Evolutionary conservation across 2,888 invertebrate species (phyloP), one percentile per base, ranked within the genome.

Genomic region (Campoplex capitator): DNA sequence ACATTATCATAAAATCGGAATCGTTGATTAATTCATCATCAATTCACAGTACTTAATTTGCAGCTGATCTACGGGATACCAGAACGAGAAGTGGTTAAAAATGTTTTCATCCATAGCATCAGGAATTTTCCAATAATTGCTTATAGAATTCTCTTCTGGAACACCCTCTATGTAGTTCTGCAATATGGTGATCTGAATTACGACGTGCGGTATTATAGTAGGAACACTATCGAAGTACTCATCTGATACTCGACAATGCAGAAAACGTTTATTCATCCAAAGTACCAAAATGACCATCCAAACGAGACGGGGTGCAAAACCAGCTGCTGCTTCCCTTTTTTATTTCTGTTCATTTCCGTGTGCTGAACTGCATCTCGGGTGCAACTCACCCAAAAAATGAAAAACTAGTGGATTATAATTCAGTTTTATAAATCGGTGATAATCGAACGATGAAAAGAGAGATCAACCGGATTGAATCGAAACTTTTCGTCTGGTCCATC

Each of bases 161-260:
- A 32, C 62, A 32, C 32, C 62, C 6, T 48, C 28, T 67, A 77
- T 32, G 32, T 2, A 18, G 28, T 28, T 4, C 32, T 6, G 6
- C 32, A 71, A 73, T 77, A 62, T 67, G 76, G 73, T 76, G 77
- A 42, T 54, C 58, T 65, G 54, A 62, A 75, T 28, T 32, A 67
- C 85, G 42, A 56, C 23, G 67, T 54, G 51, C 65, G 70, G 23
- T 23, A 56, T 70, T 56, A 45, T 79, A 56, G 28, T 42, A 35
- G n/a, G 28, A 65, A 62, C 62, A 74, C 84, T 87, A 87, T 87
- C 87, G 56, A 84, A 79, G 87, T 71, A 82, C 84, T 87, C 84
- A 76, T 87, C 84, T 87, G n/a, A 74, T 84, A 82, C 84, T 84
- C 84, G 75, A 87, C 70, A 78, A 87, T 78, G 74, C 81, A 23